Conservation (phyloP, 2,797 vertebrate species). For the Cirrhinus molitorella region DNA sequence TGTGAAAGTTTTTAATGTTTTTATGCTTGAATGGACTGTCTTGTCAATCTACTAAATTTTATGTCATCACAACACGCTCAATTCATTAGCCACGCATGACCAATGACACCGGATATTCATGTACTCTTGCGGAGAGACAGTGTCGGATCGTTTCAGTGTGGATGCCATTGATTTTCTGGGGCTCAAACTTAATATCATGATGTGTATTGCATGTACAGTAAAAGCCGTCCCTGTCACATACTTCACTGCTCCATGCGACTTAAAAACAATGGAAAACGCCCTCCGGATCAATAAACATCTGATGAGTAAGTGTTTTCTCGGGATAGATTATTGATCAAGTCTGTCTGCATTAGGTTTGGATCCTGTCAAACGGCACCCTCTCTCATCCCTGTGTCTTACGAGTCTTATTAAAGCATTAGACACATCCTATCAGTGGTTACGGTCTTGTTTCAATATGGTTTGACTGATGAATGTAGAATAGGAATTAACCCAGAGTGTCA, state of each 20-base stretch:
- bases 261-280: conserved; percentile 37
- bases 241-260: conserved; percentile 5
- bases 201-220: conserved; percentile 29
- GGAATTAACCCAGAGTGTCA: neutral
- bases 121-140: neutral
- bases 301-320: conserved; percentile 48
- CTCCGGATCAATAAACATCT: conserved; percentile 38
- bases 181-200: conserved; percentile 23
- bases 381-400: neutral
- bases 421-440: neutral
- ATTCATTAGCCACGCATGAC: neutral
- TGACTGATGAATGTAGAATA: conserved; percentile 1
- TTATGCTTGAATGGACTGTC: neutral
- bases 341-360: conserved; percentile 47
- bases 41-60: neutral
- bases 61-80: neutral
- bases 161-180: neutral
- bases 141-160: conserved; percentile 10
- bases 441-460: neutral
- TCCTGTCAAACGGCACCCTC: neutral
- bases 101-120: neutral
- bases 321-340: conserved; percentile 66
- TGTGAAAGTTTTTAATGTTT: neutral
- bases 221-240: conserved; percentile 31
- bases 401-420: conserved; percentile 33